Evolutionary conservation across 2,888 invertebrate species (phyloP).

Genomic region (Spodoptera exigua): DNA sequence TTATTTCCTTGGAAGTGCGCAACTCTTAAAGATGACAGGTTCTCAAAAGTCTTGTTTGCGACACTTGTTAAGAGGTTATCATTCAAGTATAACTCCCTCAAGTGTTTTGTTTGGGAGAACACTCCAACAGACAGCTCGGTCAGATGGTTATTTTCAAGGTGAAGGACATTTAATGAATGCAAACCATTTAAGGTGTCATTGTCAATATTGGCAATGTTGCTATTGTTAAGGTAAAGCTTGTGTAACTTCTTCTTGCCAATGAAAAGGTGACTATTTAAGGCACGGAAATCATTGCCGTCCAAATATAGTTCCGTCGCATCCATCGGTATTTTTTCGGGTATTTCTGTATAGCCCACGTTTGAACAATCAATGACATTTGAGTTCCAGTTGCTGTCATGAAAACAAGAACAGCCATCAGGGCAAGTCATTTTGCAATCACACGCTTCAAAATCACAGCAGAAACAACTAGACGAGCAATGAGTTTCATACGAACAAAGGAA

Average conservation of each 20-base stretch:
- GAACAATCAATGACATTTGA: constrained; percentile 95
- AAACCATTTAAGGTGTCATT: constrained; percentile 95
- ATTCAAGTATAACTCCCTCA: constrained; percentile 94
- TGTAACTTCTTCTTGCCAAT: constrained; percentile 95
- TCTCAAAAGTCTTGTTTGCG: constrained; percentile 93
- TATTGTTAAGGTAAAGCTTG: constrained; percentile 93
- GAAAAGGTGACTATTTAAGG: constrained; percentile 94
- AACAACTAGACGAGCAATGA: constrained; percentile 95
- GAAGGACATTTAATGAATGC: constrained; percentile 92
- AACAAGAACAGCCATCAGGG: constrained; percentile 95
- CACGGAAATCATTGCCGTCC: constrained; percentile 94
- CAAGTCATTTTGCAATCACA: constrained; percentile 97
- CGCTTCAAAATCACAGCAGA: constrained; percentile 96
- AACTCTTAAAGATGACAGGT: constrained; percentile 92
- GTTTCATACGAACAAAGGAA: constrained; percentile 94
- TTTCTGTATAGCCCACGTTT: constrained; percentile 91
- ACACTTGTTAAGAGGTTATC: constrained; percentile 93
- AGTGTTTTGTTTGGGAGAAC: constrained; percentile 93
- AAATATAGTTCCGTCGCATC: constrained; percentile 96
- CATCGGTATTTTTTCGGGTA: constrained; percentile 95
- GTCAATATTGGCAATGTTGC: constrained; percentile 92
- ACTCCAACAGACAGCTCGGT: constrained; percentile 93
- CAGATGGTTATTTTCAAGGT: constrained; percentile 93
- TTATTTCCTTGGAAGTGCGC: constrained; percentile 93
- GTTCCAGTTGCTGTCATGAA: constrained; percentile 95